These are phyloP conservation scores for Drosophila sucinea DNA, from an alignment of 1,140 invertebrate species.

Conservation along the genomic window DNA sequence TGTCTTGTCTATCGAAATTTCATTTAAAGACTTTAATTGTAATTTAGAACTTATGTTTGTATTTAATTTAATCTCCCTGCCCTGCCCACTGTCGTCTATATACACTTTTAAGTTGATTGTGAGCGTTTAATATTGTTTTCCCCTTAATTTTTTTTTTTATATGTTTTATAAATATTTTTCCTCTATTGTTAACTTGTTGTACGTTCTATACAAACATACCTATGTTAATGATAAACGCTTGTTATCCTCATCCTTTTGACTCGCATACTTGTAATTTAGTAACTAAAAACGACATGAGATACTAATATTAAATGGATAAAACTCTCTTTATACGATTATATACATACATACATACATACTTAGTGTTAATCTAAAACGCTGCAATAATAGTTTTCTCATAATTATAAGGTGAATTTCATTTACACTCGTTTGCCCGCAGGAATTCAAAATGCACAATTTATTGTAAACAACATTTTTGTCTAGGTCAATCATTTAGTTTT, in stretches of 20 bases:
- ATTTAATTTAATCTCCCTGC: conserved; percentile 50
- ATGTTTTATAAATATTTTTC: conserved; percentile 32
- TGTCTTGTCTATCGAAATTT: conserved; percentile 54
- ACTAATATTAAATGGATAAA: conserved; percentile 59
- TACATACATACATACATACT: conserved; percentile 36
- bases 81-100: conserved; percentile 40
- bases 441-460: conserved; percentile 49
- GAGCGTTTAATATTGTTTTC: conserved; percentile 19
- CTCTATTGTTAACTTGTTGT: conserved; percentile 73
- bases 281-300: conserved; percentile 54
- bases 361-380: conserved; percentile 58
- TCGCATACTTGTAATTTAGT: conserved; percentile 68
- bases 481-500: conserved; percentile 40
- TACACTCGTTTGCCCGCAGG: conserved; percentile 32
- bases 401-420: conserved; percentile 44
- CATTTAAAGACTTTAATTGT: conserved; percentile 71
- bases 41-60: conserved; percentile 43
- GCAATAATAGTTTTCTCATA: conserved; percentile 58
- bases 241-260: conserved; percentile 47
- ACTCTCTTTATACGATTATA: conserved; percentile 50
- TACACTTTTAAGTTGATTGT: conserved; percentile 52
- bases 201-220: conserved; percentile 49
- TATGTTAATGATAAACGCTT: conserved; percentile 54
- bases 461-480: conserved; percentile 41
- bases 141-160: conserved; percentile 39